Conservation (phyloP, 2,888 invertebrate species). For the Oxycera nigricornis region DNA sequence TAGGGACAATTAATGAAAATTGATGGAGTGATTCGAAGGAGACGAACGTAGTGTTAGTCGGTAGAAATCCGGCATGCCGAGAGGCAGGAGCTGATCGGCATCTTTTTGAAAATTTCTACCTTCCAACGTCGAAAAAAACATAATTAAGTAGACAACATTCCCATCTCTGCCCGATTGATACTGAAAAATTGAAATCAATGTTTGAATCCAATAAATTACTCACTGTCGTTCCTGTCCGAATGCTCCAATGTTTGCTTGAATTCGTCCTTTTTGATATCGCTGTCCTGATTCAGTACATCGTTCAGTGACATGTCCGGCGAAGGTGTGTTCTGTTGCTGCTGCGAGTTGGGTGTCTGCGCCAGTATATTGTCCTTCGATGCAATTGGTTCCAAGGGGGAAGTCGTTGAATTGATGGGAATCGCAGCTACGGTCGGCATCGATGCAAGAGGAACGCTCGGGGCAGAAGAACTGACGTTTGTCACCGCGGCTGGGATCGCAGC, state of each 20-base stretch:
- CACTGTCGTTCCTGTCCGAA: slow-evolving; percentile 59
- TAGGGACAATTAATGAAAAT: no score
- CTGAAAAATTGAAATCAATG: no score
- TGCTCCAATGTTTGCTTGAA: slow-evolving; percentile 55
- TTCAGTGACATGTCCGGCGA: slow-evolving; percentile 34
- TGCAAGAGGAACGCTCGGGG: slow-evolving; percentile 35
- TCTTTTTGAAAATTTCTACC: no score
- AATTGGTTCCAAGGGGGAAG: slow-evolving; percentile 17
- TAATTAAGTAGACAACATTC: no score
- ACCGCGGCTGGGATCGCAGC: slow-evolving; percentile 47
- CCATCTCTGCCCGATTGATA: no score
- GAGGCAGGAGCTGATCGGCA: no score
- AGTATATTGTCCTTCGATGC: slow-evolving; percentile 19
- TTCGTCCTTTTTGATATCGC: slow-evolving; percentile 50
- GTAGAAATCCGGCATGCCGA: no score
- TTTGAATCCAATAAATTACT: not conserved
- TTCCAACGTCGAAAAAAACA: no score
- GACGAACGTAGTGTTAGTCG: no score
- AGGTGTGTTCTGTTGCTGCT: slow-evolving; percentile 29
- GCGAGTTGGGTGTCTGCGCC: slow-evolving; percentile 46
- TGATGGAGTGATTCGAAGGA: no score
- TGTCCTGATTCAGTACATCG: slow-evolving; percentile 42
- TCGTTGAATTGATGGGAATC: slow-evolving; percentile 50
- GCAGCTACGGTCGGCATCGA: slow-evolving; percentile 48
- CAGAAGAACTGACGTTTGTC: slow-evolving; percentile 40